Evolutionary conservation across 2,113 vertebrate genomes (phyloP), one percentile per base, ranked within the genome.

Genomic region (Labrus mixtus): DNA sequence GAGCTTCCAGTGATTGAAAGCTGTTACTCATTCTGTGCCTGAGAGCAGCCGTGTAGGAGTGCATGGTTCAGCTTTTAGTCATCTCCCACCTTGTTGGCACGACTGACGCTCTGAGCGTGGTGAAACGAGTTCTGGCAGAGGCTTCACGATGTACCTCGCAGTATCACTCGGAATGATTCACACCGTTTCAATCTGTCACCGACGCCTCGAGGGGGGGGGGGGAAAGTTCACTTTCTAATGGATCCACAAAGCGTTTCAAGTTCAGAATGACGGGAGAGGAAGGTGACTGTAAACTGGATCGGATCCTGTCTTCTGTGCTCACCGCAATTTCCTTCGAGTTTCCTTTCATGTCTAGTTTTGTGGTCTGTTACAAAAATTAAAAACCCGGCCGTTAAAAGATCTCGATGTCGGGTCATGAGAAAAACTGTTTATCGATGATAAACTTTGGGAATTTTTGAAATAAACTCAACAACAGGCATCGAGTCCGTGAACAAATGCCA

Each of bases 201-300:
- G 33, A 22, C 7, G 20, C n/a, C 48, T 20, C 4, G 48, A 37
- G 4, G 20, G 51, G 57, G 29, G 48, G 25, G 4, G 20, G 51
- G 57, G 29, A 54, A 56, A 20, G 12, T 69, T 68, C n/a, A 20
- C 75, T 16, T 55, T 61, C 65, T 62, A 39, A 68, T 58, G 15
- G 50, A 25, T 7, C 1, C 4, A 66, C 16, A 48, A 11, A 41
- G 6, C 11, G 10, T 1, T 11, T 48, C 6, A 19, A 53, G 60
- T 22, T 64, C 13, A 22, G 5, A 63, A 19, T 19, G n/a, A 48
- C 6, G 29, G 6, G 39, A 37, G 17, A 23, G 29, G 6, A 39
- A 43, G 1, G 41, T 43, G 41, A 12, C 3, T 1, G 41, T 43
- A 25, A 25, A 25, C 25, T 43, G 13, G 41, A 43, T 10, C 13